Evolutionary conservation across 2,113 vertebrate species (phyloP).

Genomic region (Oceanites oceanicus): DNA sequence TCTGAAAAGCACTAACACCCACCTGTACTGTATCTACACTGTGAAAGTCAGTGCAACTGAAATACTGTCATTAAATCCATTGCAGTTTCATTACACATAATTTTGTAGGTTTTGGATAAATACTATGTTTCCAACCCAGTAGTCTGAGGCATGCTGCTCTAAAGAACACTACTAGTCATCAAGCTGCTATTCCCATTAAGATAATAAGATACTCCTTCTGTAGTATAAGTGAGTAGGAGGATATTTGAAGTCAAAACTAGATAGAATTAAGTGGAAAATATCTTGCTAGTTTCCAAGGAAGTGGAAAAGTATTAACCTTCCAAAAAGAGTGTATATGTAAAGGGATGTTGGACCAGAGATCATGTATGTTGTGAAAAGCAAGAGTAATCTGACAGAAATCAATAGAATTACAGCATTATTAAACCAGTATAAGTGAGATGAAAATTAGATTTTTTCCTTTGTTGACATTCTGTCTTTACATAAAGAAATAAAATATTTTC

Average conservation of each 20-base stretch:
- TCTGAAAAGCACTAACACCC: neutral
- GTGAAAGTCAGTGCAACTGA: neutral
- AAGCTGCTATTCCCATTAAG: neutral
- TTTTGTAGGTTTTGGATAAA: neutral
- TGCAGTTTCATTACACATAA: neutral
- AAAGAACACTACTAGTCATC: neutral
- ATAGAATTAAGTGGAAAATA: neutral
- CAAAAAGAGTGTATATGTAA: neutral
- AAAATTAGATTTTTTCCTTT: neutral
- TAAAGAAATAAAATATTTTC: neutral
- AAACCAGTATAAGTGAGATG: neutral
- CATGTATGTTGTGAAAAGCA: neutral
- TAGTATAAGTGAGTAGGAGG: neutral
- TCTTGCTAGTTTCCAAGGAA: neutral
- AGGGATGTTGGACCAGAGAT: neutral
- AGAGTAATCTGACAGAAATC: neutral
- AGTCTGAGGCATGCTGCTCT: neutral
- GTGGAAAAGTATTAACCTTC: neutral
- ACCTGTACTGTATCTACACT: neutral
- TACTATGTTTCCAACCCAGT: neutral
- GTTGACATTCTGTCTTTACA: neutral
- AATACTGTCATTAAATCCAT: slow-evolving; percentile 19
- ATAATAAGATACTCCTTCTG: neutral
- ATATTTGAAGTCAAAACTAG: slow-evolving; percentile 7
- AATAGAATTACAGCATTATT: neutral